These are phyloP conservation scores for Drosophila niveifrons DNA, from an alignment of 2,888 invertebrate genomes.

Conservation along the genomic window DNA sequence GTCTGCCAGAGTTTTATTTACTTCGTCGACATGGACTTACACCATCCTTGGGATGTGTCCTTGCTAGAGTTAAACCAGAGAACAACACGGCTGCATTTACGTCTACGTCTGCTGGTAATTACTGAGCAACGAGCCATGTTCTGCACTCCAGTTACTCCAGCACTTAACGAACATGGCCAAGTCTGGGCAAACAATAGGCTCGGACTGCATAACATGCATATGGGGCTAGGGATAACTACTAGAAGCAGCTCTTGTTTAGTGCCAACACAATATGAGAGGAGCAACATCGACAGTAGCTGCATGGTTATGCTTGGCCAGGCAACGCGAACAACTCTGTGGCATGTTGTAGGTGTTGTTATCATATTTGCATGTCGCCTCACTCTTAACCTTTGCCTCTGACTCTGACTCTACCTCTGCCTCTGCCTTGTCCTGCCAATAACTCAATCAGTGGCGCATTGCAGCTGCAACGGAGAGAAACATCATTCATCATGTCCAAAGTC, in stretches of 20 bases:
- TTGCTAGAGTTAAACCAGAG: conserved; percentile 39
- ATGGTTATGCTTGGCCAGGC: conserved; percentile 54
- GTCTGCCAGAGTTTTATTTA: conserved; percentile 76
- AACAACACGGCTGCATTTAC: conserved; percentile 45
- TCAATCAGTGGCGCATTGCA: conserved; percentile 76
- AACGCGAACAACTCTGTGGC: conserved; percentile 65
- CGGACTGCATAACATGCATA: conserved; percentile 40
- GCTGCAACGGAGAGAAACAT: conserved; percentile 50
- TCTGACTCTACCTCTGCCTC: neutral
- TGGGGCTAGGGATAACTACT: conserved; percentile 51
- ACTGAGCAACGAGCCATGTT: conserved; percentile 64
- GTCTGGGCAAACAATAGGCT: conserved; percentile 74
- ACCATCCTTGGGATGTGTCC: conserved; percentile 68
- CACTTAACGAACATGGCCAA: conserved; percentile 73
- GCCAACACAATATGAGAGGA: conserved; percentile 59
- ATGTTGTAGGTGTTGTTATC: conserved; percentile 76
- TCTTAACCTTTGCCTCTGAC: no score
- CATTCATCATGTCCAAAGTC: conserved; percentile 64
- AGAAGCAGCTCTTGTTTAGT: conserved; percentile 58
- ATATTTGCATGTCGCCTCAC: conserved; percentile 56
- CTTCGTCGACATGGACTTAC: conserved; percentile 50
- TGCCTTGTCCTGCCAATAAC: conserved; percentile 58
- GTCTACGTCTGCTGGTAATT: conserved; percentile 66
- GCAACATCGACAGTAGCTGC: conserved; percentile 32
- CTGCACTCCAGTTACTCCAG: conserved; percentile 55